Percentiles rank a stretch among this genome's conserved stretches.
These are phyloP conservation scores for Trachymyrmex cornetzi DNA, from an alignment of 1,140 invertebrate genomes.

Conservation along the genomic window DNA sequence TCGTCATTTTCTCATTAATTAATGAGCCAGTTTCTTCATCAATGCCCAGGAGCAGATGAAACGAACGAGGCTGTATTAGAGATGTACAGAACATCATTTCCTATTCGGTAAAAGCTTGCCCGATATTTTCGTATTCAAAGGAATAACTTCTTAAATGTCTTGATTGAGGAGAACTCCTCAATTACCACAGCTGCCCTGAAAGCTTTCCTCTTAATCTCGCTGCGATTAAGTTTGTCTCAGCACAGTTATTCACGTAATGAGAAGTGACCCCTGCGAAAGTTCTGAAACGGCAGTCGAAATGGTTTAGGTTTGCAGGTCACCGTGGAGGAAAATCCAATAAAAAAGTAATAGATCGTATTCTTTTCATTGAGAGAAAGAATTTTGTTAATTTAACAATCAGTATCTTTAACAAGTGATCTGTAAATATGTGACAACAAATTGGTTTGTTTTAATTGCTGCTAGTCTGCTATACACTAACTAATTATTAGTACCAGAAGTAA, in stretches of 20 bases:
- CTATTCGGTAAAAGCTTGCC: slow-evolving; percentile 8
- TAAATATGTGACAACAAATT: too few species aligned
- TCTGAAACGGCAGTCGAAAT: neutral
- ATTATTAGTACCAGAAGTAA: too few species aligned
- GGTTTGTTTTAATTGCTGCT: too few species aligned
- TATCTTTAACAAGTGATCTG: too few species aligned
- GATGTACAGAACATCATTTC: slow-evolving; percentile 14
- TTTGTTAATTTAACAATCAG: too few species aligned
- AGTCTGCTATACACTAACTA: too few species aligned
- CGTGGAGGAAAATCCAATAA: neutral
- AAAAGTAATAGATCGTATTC: slow-evolving; percentile 27
- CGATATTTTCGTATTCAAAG: slow-evolving; percentile 36
- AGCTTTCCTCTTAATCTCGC: slow-evolving; percentile 48
- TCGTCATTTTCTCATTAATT: neutral
- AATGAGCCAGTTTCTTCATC: slow-evolving; percentile 31
- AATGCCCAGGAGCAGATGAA: neutral
- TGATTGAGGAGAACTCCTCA: slow-evolving; percentile 7
- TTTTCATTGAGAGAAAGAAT: too few species aligned
- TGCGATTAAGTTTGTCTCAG: slow-evolving; percentile 31
- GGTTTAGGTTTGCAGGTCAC: too few species aligned
- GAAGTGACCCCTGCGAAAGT: slow-evolving; percentile 43
- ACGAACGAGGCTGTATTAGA: neutral
- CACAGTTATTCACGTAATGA: slow-evolving; percentile 15
- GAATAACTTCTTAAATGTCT: slow-evolving; percentile 2
- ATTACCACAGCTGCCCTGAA: slow-evolving; percentile 15